phyloP scores from a whole-genome alignment of 2,797 vertebrate genomes.

The Orestias chungarensis region DNA sequence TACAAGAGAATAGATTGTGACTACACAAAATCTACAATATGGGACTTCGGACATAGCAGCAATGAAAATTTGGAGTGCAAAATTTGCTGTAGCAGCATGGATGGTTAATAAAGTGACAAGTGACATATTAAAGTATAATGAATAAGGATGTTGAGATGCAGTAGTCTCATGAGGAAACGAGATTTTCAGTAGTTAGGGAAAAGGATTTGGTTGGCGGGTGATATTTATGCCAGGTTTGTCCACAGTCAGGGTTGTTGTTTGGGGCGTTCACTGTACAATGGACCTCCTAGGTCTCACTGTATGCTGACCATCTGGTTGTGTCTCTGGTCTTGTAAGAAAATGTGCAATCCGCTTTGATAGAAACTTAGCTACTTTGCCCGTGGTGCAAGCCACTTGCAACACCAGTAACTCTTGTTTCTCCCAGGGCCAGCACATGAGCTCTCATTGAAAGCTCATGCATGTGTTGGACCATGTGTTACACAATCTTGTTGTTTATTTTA shows the following conservation, averaged over 20 bases:
- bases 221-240: conserved; percentile 65
- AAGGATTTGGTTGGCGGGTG: conserved; percentile 58
- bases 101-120: too few species aligned
- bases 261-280: conserved; percentile 52
- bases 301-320: conserved; percentile 75
- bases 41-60: too few species aligned
- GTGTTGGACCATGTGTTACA: conserved; percentile 47
- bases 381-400: conserved; percentile 37
- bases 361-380: conserved; percentile 61
- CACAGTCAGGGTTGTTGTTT: conserved; percentile 62
- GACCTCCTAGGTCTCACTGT: conserved; percentile 61
- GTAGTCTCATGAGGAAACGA: not conserved
- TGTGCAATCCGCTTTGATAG: conserved; percentile 66
- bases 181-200: not conserved
- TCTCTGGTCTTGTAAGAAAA: conserved; percentile 63
- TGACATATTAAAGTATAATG: conserved; percentile 54
- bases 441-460: conserved; percentile 41
- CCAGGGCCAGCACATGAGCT: conserved; percentile 27
- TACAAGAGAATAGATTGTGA: too few species aligned
- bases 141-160: conserved; percentile 22
- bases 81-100: too few species aligned
- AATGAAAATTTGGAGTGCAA: too few species aligned
- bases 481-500: conserved; percentile 67
- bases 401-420: conserved; percentile 52
- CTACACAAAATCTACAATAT: too few species aligned